Evolutionary conservation across 2,888 invertebrate species (phyloP).

Genomic region (Chironomus tentans): DNA sequence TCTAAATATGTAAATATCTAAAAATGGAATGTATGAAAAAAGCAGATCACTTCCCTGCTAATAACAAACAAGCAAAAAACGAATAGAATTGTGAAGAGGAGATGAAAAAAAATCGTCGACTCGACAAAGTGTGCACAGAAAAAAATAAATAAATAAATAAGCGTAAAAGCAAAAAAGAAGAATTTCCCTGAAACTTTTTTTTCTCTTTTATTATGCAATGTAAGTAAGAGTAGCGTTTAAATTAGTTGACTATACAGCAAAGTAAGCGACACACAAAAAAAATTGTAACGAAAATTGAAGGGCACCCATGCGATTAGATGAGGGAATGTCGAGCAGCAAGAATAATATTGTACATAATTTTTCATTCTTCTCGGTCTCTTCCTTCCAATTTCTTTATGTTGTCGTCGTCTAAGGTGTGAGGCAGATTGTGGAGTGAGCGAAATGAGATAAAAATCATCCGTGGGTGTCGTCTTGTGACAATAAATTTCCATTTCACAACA

Average conservation of each 20-base stretch:
- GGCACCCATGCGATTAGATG: constrained; percentile 25
- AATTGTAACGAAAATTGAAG: constrained; percentile 8
- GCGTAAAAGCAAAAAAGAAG: neutral
- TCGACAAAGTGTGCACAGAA: neutral
- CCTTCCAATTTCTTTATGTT: neutral
- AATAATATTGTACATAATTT: neutral
- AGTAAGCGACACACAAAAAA: neutral
- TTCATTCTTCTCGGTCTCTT: neutral
- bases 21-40: neutral
- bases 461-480: neutral
- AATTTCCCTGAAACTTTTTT: neutral
- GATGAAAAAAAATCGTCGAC: neutral
- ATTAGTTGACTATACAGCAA: constrained; percentile 4
- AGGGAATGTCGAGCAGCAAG: neutral
- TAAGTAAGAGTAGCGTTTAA: neutral
- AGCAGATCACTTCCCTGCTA: no score
- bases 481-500: neutral
- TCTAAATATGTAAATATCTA: neutral
- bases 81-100: neutral
- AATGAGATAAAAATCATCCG: neutral
- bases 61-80: no score
- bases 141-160: neutral
- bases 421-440: no score
- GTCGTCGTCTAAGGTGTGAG: neutral
- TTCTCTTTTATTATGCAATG: constrained; percentile 22